Conservation (phyloP, 2,113 vertebrate genomes). For the Pelodiscus sinensis region DNA sequence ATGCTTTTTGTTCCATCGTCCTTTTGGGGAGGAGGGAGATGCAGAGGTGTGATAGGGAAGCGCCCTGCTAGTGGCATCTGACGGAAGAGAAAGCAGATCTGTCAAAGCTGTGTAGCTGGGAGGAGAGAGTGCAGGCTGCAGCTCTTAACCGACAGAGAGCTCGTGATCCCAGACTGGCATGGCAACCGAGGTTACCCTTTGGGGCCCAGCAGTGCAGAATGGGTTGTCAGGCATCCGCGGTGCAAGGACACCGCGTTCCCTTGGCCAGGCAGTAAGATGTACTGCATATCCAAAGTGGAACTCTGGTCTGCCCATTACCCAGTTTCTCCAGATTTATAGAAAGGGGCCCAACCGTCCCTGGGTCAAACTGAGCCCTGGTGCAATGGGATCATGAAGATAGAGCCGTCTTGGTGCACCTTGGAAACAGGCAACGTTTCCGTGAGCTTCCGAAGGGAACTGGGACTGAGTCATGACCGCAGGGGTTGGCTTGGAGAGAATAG, state of each 20-base stretch:
- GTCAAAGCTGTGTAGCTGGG: not conserved
- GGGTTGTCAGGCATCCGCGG: not conserved
- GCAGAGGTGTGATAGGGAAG: not conserved
- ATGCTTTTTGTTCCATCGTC: slow-evolving; percentile 43
- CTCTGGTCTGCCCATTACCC: not conserved
- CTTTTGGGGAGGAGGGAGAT: slow-evolving; percentile 39
- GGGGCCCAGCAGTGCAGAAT: not conserved
- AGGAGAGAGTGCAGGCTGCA: not conserved
- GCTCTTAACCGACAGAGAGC: not conserved
- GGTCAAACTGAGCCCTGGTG: not conserved
- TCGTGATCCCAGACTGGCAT: not conserved
- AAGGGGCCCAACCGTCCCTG: not conserved
- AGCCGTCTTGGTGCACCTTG: slow-evolving; percentile 35
- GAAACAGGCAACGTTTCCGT: slow-evolving; percentile 23
- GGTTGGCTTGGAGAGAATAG: slow-evolving; percentile 37
- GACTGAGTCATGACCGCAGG: not conserved
- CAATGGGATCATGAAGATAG: not conserved
- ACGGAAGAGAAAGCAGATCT: not conserved
- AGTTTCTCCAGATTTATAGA: not conserved
- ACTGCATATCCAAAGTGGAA: not conserved
- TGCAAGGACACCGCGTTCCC: not conserved
- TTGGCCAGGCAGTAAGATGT: not conserved
- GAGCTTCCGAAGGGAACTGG: slow-evolving; percentile 20
- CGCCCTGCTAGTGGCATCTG: not conserved
- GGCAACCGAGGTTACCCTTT: not conserved